These are phyloP conservation scores for Pseudococcus viburni DNA, from an alignment of 2,888 invertebrate genomes.

Conservation along the genomic window DNA sequence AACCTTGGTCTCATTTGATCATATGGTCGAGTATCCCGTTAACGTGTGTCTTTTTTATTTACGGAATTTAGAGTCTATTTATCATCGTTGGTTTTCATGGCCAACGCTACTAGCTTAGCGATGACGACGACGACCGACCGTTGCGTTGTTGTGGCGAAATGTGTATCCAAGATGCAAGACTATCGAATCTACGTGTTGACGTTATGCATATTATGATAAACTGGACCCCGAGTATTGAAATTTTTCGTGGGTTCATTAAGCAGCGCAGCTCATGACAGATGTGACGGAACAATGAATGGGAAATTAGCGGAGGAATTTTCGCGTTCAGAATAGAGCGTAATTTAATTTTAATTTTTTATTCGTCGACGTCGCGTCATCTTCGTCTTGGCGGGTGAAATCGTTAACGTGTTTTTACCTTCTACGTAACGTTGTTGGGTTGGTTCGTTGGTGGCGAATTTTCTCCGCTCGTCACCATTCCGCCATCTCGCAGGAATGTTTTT, in stretches of 20 bases:
- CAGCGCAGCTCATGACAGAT: background rate
- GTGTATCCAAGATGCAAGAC: too few species aligned
- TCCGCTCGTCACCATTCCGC: background rate
- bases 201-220: background rate
- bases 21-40: conserved; percentile 41
- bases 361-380: background rate
- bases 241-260: conserved; percentile 49
- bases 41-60: conserved; percentile 23
- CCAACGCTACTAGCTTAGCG: conserved; percentile 6
- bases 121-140: background rate
- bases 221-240: background rate
- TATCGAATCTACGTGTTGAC: too few species aligned
- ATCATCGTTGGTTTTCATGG: conserved; percentile 30
- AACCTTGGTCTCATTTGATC: conserved; percentile 49
- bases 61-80: conserved; percentile 41
- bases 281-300: conserved; percentile 24
- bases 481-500: background rate
- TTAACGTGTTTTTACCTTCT: background rate
- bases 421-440: background rate
- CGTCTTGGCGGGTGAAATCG: background rate
- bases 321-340: background rate
- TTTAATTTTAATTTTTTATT: conserved; percentile 28
- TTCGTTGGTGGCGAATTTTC: background rate
- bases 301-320: conserved; percentile 37
- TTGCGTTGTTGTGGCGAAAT: too few species aligned